These are phyloP conservation scores for Frankliniella intonsa DNA, from an alignment of 2,888 invertebrate species.

Conservation along the genomic window DNA sequence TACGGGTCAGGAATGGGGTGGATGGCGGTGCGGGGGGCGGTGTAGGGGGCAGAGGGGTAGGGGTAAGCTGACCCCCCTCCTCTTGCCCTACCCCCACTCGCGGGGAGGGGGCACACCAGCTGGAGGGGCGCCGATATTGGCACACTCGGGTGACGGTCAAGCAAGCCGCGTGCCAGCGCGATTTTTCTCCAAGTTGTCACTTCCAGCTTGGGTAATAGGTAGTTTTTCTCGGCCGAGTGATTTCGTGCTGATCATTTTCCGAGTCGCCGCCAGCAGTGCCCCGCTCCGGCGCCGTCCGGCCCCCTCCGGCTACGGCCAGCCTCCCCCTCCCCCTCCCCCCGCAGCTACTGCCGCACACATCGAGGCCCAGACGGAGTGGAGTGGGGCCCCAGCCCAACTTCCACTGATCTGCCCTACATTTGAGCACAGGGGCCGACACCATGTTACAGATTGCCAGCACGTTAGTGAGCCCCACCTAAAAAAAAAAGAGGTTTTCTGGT, in stretches of 20 bases:
- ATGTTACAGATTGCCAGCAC: not conserved
- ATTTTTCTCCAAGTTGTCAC: slow-evolving; percentile 10
- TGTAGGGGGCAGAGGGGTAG: not conserved
- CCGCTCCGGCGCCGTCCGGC: not conserved
- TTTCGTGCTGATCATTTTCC: slow-evolving; percentile 20
- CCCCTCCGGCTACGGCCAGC: not conserved
- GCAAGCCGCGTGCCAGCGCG: slow-evolving; percentile 10
- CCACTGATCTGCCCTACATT: too few relatives aligned
- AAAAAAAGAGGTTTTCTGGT: too few relatives aligned
- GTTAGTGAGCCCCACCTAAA: not conserved
- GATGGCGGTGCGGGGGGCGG: not conserved
- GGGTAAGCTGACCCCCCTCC: not conserved
- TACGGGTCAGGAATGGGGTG: not conserved
- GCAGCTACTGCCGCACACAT: too few relatives aligned
- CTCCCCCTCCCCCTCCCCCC: not conserved
- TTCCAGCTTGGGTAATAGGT: slow-evolving; percentile 12
- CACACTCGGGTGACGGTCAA: slow-evolving; percentile 1
- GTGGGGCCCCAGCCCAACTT: too few relatives aligned
- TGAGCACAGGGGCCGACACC: not conserved
- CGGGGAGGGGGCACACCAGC: not conserved
- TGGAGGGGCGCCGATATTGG: not conserved
- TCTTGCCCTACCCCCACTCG: not conserved
- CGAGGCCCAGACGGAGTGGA: too few relatives aligned
- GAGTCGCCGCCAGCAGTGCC: slow-evolving; percentile 10
- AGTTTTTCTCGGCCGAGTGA: slow-evolving; percentile 22